Base-by-base conservation (phyloP, 2,888 invertebrate genomes). In the Dusona sp. region DNA sequence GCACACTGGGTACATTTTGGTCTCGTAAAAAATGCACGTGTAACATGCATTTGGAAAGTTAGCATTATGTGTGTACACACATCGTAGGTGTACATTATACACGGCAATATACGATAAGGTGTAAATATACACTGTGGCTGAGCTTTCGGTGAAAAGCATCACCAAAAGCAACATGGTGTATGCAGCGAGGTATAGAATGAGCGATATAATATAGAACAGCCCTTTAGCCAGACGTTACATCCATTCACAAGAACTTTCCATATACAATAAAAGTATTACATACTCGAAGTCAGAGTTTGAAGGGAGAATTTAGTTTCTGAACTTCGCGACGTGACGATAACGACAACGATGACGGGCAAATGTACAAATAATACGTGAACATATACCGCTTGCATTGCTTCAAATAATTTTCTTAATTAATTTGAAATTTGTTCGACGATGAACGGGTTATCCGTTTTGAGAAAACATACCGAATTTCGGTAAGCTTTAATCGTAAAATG, bases 401-500 rank as follows among this genome's bases (percentile, higher is more conserved):
- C 51, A 57, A 38, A 22, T 67, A 42, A 42, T 11, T 13, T 22
- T n/a, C 22, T 22, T 13, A 3, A 38, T 67, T 22, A 22, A n/a
- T 81, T 78, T 73, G 57, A 77, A 73, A 73, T 3, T 67, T 22
- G 45, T 70, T 68, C 73, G 77, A n/a, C 48, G 22, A n/a, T 38
- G 22, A 51, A 22, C 61, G 38, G 75, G 70, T 72, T 73, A 75
- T 77, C 74, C 84, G 51, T 9, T 54, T 16, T n/a, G 51, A 13
- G 22, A 22, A 19, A 19, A 33, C 25, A 16, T 16, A 29, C 3
- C n/a, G n/a, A 51, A 16, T 29, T 61, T 29, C 6, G 29, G 16
- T 29, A 11, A 57, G 25, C 13, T 84, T 82, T 80, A 77, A 33
- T 79, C 75, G 84, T 86, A 72, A 86, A 88, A 88, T 86, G 77